These are phyloP conservation scores for Papilio protenor DNA, from an alignment of 2,888 invertebrate species.

Conservation along the genomic window DNA sequence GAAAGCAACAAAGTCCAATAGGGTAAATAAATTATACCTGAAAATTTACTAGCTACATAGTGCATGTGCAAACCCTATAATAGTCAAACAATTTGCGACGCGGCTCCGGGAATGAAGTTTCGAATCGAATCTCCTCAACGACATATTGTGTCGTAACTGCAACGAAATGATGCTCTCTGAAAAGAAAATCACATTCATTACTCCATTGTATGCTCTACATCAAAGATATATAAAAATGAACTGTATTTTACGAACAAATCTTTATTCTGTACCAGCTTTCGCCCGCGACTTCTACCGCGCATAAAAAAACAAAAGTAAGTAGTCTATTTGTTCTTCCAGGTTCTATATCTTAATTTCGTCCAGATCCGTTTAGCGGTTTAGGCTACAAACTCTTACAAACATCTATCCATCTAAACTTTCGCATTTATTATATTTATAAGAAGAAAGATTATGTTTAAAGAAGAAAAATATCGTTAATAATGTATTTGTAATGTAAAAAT, in stretches of 20 bases:
- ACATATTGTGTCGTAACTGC: constrained; percentile 12
- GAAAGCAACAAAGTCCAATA: not conserved
- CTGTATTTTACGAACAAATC: not conserved
- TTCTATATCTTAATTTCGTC: too few species aligned
- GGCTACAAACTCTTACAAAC: too few species aligned
- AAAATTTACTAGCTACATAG: not conserved
- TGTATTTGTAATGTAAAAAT: too few species aligned
- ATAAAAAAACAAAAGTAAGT: too few species aligned
- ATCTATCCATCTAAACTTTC: too few species aligned
- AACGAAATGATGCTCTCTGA: constrained; percentile 9
- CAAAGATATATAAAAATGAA: not conserved
- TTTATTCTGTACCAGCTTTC: not conserved
- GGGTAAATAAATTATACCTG: not conserved
- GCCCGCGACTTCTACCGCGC: too few species aligned
- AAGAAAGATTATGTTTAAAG: not conserved
- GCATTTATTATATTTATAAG: not conserved
- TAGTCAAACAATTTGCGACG: not conserved
- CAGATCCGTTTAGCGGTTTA: too few species aligned
- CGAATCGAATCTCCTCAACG: not conserved
- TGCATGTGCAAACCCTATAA: not conserved
- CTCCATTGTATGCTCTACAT: not conserved
- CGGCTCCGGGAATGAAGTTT: constrained; percentile 3
- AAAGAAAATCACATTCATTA: constrained; percentile 10
- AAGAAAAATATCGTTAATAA: too few species aligned
- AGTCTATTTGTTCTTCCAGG: too few species aligned